A percentile compares a stretch with the other conserved stretches of the same genome.
Evolutionary conservation across 1,140 invertebrate species (phyloP).

Genomic region (Drepana arcuata): DNA sequence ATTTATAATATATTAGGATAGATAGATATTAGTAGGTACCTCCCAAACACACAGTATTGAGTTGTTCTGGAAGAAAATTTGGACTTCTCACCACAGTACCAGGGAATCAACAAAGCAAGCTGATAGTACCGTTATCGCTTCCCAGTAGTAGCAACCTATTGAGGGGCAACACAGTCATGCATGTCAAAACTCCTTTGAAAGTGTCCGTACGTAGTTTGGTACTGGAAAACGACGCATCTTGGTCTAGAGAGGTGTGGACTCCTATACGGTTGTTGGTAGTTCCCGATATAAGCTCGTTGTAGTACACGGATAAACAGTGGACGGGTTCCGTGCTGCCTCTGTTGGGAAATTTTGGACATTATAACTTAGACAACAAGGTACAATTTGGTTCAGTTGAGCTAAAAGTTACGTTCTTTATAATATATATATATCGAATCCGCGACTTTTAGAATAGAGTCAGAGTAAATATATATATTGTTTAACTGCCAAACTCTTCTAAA

Average conservation of each 20-base stretch:
- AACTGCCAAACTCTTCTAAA: too few relatives aligned
- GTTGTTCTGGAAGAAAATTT: too few relatives aligned
- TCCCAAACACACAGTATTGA: too few relatives aligned
- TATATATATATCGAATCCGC: too few relatives aligned
- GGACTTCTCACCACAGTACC: too few relatives aligned
- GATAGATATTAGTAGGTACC: too few relatives aligned
- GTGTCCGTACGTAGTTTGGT: slow-evolving; percentile 90
- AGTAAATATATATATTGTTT: too few relatives aligned
- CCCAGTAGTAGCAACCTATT: slow-evolving; percentile 91
- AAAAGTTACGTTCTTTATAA: too few relatives aligned
- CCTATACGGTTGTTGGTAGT: slow-evolving; percentile 93
- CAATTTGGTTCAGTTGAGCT: too few relatives aligned
- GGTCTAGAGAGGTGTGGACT: slow-evolving; percentile 84
- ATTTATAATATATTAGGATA: too few relatives aligned
- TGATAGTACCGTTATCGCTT: slow-evolving; percentile 91
- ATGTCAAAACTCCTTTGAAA: slow-evolving; percentile 92
- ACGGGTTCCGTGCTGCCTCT: slow-evolving; percentile 91
- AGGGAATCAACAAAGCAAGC: slow-evolving; percentile 81
- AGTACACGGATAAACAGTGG: slow-evolving; percentile 85
- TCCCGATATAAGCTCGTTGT: slow-evolving; percentile 84
- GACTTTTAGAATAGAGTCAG: too few relatives aligned
- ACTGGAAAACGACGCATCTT: slow-evolving; percentile 83
- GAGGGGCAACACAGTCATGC: slow-evolving; percentile 89
- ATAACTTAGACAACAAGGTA: too few relatives aligned
- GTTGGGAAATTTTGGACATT: slow-evolving; percentile 7